These are phyloP conservation scores for Cecropterus lyciades DNA, from an alignment of 1,140 invertebrate genomes.

Conservation along the genomic window DNA sequence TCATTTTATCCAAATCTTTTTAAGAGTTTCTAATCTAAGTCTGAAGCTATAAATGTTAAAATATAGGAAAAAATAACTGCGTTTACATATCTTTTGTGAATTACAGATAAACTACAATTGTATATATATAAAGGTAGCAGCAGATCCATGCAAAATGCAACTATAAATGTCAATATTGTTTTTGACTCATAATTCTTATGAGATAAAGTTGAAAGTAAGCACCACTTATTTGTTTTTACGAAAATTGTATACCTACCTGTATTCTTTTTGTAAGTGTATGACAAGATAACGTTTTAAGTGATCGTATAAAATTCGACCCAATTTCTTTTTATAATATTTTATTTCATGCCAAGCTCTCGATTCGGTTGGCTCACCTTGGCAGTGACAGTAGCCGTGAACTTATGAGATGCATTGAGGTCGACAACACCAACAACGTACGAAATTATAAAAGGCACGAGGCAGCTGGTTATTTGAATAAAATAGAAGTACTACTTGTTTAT, in stretches of 20 bases:
- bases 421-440: neutral
- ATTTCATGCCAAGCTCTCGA: no score
- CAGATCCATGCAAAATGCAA: neutral
- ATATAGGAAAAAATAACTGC: no score
- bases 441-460: neutral
- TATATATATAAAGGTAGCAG: no score
- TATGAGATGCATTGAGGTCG: neutral
- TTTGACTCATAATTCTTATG: conserved; percentile 12
- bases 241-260: neutral
- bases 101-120: no score
- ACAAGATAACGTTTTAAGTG: neutral
- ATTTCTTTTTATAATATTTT: neutral
- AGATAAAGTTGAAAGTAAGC: conserved; percentile 13
- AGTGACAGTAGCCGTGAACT: neutral
- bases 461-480: no score
- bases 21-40: no score
- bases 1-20: no score
- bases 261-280: neutral
- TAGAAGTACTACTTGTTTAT: no score
- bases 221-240: neutral
- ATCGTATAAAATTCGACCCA: conserved; percentile 4
- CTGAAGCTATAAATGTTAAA: no score
- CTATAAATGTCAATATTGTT: neutral
- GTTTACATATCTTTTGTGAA: no score
- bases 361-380: neutral